Conservation (phyloP, 2,113 vertebrate genomes). For the Crotalus horridus region DNA sequence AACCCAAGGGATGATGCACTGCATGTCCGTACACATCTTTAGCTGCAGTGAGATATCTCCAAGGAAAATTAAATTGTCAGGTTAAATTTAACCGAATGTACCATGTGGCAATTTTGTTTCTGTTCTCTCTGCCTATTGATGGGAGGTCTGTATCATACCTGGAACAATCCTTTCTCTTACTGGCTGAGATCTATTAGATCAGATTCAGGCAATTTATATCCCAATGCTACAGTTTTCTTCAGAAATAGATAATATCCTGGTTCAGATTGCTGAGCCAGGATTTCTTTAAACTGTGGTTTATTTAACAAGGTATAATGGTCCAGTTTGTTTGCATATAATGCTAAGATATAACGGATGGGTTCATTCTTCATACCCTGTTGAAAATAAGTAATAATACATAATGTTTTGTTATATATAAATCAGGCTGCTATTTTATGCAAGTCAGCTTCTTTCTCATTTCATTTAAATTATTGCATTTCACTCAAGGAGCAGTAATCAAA, state of each 20-base stretch:
- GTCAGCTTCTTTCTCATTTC: background rate
- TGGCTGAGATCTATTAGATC: background rate
- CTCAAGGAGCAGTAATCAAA: conserved; percentile 44
- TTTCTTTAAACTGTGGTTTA: background rate
- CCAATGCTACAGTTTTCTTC: background rate
- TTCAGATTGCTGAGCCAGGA: background rate
- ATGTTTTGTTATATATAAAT: background rate
- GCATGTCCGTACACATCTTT: background rate
- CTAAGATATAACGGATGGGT: background rate
- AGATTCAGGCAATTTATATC: background rate
- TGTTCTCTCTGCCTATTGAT: background rate
- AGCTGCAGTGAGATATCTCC: background rate
- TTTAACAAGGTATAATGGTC: background rate
- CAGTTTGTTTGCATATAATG: background rate
- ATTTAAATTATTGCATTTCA: conserved; percentile 3
- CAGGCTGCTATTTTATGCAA: background rate
- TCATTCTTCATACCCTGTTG: background rate
- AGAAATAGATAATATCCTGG: background rate
- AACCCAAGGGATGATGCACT: background rate
- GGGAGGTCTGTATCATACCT: background rate
- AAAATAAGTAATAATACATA: background rate
- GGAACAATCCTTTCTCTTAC: background rate
- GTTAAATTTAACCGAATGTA: background rate
- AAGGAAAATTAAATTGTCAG: background rate
- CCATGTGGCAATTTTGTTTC: background rate